Conservation (phyloP, 2,113 vertebrate genomes). For the Pteropus alecto region DNA sequence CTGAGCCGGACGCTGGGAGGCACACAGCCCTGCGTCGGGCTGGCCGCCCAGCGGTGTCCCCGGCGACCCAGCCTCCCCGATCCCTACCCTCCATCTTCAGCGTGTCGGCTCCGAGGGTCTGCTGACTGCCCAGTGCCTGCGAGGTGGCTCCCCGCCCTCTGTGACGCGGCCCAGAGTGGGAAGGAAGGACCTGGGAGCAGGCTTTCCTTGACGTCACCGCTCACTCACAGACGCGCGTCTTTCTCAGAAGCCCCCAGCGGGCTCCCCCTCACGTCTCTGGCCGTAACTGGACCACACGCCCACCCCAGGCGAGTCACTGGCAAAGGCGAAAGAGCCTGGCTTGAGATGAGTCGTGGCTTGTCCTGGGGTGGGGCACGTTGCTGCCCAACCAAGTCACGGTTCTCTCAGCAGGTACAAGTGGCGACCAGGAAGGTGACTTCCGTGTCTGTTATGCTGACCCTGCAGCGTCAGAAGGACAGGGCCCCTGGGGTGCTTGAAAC, state of each 20-base stretch:
- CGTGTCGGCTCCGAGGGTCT: fast-evolving
- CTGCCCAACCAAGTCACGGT: background rate
- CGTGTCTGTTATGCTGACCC: fast-evolving
- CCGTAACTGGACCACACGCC: fast-evolving
- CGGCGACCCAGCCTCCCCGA: background rate
- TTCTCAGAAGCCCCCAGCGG: background rate
- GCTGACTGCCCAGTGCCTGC: background rate
- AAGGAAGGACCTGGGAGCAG: background rate
- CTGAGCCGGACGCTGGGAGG: background rate
- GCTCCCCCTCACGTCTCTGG: background rate
- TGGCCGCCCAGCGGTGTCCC: fast-evolving
- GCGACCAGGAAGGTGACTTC: fast-evolving
- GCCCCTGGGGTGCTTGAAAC: background rate
- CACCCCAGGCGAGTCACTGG: background rate
- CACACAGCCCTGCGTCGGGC: no score
- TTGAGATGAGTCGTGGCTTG: fast-evolving
- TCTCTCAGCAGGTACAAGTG: background rate
- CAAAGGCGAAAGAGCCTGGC: background rate
- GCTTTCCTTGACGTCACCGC: background rate
- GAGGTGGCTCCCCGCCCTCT: background rate
- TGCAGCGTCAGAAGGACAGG: no score
- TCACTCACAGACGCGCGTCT: background rate
- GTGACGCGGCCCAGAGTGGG: background rate
- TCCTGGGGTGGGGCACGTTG: background rate
- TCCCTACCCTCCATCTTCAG: background rate